phyloP scores from a whole-genome alignment of 2,797 vertebrate genomes.

The Chlorospingus flavigularis region DNA sequence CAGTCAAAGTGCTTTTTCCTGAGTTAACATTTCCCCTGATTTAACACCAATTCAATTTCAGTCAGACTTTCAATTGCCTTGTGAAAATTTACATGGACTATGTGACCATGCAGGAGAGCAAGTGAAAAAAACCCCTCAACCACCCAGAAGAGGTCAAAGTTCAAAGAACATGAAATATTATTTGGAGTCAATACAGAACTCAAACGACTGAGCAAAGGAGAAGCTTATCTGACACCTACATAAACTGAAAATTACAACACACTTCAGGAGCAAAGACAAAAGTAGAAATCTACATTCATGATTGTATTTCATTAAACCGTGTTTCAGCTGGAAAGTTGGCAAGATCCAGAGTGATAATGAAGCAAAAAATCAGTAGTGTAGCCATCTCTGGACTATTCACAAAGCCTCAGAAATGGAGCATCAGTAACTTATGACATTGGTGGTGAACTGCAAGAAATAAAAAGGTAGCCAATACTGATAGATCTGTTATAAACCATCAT shows the following conservation, averaged over 20 bases:
- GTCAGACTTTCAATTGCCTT: background rate
- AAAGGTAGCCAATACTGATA: background rate
- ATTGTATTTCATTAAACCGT: background rate
- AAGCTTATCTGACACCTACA: background rate
- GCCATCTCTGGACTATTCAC: background rate
- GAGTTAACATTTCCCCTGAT: background rate
- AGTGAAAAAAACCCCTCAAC: accelerated
- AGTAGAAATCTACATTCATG: background rate
- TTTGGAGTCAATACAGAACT: background rate
- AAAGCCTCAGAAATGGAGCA: background rate
- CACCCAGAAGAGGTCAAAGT: background rate
- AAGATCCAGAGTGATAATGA: background rate
- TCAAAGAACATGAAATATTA: background rate
- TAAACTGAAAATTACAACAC: background rate
- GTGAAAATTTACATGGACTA: background rate
- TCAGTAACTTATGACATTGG: background rate
- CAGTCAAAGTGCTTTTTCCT: background rate
- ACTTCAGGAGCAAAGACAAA: background rate
- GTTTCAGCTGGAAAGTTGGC: background rate
- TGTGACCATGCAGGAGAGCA: background rate
- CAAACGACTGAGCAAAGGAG: background rate
- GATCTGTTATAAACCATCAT: background rate
- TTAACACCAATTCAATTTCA: background rate
- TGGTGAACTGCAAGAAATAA: background rate
- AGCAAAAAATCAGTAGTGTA: background rate